Evolutionary conservation across 2,113 vertebrate genomes (phyloP).

Genomic region (Podiceps cristatus): DNA sequence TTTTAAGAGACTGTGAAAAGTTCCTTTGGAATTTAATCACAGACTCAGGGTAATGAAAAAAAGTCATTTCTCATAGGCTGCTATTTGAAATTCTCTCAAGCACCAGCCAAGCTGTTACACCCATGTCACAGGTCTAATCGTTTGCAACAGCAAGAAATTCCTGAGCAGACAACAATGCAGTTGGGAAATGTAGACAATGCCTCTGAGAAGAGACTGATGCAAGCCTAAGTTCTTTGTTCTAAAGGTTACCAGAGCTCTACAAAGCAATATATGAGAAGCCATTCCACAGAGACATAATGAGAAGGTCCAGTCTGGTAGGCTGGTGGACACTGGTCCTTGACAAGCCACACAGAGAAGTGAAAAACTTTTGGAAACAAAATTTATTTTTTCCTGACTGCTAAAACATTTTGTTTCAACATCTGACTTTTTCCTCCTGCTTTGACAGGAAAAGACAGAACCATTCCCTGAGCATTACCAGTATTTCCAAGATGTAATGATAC

Average conservation of each 20-base stretch:
- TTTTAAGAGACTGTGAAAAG: slow-evolving; percentile 25
- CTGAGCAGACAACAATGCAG: not conserved
- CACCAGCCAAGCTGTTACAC: not conserved
- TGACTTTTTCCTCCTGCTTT: not conserved
- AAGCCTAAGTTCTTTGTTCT: not conserved
- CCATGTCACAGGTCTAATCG: not conserved
- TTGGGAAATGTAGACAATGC: not conserved
- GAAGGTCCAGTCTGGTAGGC: not conserved
- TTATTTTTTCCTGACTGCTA: not conserved
- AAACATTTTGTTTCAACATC: not conserved
- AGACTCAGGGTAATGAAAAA: slow-evolving; percentile 27
- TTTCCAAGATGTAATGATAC: not conserved
- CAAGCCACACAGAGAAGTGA: not conserved
- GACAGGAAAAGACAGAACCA: not conserved
- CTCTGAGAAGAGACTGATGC: not conserved
- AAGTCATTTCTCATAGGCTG: not conserved
- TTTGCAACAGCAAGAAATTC: not conserved
- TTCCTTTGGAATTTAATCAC: slow-evolving; percentile 53
- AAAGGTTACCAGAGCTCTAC: not conserved
- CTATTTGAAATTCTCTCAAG: slow-evolving; percentile 6
- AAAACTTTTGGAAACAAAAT: not conserved
- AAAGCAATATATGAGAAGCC: not conserved
- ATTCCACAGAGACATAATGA: not conserved
- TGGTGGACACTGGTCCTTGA: not conserved
- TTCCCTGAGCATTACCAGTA: not conserved